Evolutionary conservation across 2,888 invertebrate species (phyloP), one percentile per base, ranked within the genome.

Genomic region (Auanema freiburgensis): DNA sequence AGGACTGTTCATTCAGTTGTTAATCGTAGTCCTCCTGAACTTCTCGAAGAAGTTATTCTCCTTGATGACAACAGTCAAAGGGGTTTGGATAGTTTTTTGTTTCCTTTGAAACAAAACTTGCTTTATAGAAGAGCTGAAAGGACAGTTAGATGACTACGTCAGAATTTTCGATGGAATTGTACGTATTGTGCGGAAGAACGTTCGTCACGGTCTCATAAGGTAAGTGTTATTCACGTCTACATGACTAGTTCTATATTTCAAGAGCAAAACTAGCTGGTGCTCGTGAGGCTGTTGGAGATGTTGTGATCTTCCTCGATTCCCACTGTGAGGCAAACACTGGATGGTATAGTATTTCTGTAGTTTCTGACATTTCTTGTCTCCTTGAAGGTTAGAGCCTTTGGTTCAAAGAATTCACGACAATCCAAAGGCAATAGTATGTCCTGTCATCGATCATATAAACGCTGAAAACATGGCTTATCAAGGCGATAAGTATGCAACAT

Each of bases 381-480:
- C 18, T 46, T 66, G 25, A 53, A 87, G 89, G 90, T 87, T 94
- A 67, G 91, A 95, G 83, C 97, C 97, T 0, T 85, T 96, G 58
- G 87, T 96, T 72, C 89, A 91, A 71, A 88, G 94, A 59, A 91
- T 96, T 81, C 90, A 91, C 85, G 89, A 92, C 73, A 89, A 91
- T 41, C 87, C 89, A 0, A 89, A 89, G 33, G 90, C 91, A 11
- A 91, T 95, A 10, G 87, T 93, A 59, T 92, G 93, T 78, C 97
- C 97, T 52, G 92, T 94, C 77, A 97, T 97, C 73, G 97, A 97
- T 86, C 91, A 92, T 61, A 93, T 97, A 77, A 91, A 91, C 84
- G 90, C 91, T 68, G 88, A 89, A 72, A 90, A 88, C 55, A 88
- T 93, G 84, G 89, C 89, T 81, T 92, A 92, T 85, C 63, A 60